These are phyloP conservation scores for Marcusenius ussheri DNA, from an alignment of 2,113 vertebrate species.

Conservation along the genomic window DNA sequence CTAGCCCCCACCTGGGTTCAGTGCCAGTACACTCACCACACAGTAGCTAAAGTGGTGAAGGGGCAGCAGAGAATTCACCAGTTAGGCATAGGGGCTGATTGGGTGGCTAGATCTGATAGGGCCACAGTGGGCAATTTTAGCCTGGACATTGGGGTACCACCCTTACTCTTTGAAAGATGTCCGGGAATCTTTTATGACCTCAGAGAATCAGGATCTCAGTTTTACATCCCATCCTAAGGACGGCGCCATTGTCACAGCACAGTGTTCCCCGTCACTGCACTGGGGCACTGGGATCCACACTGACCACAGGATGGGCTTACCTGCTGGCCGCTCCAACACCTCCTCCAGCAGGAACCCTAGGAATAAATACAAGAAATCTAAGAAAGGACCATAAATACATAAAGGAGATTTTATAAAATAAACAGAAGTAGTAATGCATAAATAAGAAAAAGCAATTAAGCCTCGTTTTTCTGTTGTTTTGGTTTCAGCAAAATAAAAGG, in stretches of 20 bases:
- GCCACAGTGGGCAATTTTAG: neutral
- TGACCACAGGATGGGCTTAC: neutral
- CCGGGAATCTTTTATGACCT: neutral
- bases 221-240: neutral
- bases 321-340: neutral
- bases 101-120: neutral
- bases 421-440: neutral
- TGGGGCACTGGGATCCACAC: neutral
- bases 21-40: neutral
- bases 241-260: neutral
- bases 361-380: neutral
- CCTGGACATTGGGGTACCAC: neutral
- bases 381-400: neutral
- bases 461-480: conserved; percentile 21
- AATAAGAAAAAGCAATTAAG: neutral
- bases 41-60: neutral
- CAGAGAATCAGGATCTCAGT: neutral
- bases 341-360: neutral
- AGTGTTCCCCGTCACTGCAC: neutral
- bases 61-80: neutral
- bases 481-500: conserved; percentile 63
- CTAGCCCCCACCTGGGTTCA: neutral
- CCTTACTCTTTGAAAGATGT: neutral
- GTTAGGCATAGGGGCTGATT: neutral
- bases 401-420: neutral